Evolutionary conservation across 1,140 invertebrate genomes (phyloP).

Genomic region (Heliconius himera): DNA sequence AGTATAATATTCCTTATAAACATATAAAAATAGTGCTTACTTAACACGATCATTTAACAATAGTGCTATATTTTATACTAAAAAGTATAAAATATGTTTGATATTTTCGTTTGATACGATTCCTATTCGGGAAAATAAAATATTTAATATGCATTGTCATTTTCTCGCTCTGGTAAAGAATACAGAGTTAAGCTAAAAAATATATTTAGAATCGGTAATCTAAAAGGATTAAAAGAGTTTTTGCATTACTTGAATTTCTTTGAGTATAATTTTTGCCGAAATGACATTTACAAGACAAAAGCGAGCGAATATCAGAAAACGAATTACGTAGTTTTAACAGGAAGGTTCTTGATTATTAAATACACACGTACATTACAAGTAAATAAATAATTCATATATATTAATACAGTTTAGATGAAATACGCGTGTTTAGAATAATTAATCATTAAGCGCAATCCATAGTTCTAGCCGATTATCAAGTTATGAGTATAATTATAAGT

Average conservation of each 20-base stretch:
- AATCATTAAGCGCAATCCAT: background rate
- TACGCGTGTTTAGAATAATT: background rate
- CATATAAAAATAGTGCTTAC: background rate
- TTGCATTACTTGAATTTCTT: background rate
- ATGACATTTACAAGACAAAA: background rate
- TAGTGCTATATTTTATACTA: background rate
- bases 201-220: background rate
- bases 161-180: too few relatives aligned
- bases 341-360: background rate
- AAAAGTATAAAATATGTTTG: too few relatives aligned
- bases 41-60: background rate
- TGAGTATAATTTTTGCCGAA: background rate
- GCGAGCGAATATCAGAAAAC: background rate
- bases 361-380: background rate
- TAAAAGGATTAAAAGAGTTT: background rate
- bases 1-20: background rate
- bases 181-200: too few relatives aligned
- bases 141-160: too few relatives aligned
- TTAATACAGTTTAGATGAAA: slow-evolving; percentile 7
- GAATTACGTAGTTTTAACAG: background rate
- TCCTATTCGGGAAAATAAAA: too few relatives aligned
- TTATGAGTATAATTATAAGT: too few relatives aligned
- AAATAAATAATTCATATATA: background rate
- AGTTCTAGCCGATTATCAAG: too few relatives aligned
- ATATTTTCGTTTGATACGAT: background rate